Evolutionary conservation across 2,113 vertebrate species (phyloP), one percentile per base, ranked within the genome.

Genomic region (Brachyhypopomus occidentalis): DNA sequence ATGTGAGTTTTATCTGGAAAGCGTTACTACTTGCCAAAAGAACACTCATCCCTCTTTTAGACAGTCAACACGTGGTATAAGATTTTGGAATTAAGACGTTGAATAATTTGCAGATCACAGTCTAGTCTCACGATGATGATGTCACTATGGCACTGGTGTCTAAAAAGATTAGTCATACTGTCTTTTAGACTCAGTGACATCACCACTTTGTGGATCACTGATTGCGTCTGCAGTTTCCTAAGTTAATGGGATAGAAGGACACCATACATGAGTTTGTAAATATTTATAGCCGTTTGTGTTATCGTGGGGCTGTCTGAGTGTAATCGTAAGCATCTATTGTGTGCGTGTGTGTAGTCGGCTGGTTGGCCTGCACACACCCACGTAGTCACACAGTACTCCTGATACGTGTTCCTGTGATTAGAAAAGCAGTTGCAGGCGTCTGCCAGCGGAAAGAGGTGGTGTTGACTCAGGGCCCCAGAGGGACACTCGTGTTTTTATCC

Each of bases 371-470:
- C 62, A 79, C 62, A 69, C 25, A 74, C 73, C 45, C 74, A 72
- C 72, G 22, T 66, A 82, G 73, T 34, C 70, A 16, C 76, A 83
- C 78, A 77, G 60, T 8, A 22, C 90, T 91, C 30, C 75, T 90
- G 92, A 94, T 92, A 92, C 91, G 92, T 91, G 91, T 92, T 75
- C 73, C 87, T 88, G 86, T 93, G 92, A 94, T 94, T 93, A 91
- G 86, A 92, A 93, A 94, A 94, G 90, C 93, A 94, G 94, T 93
- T 89, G 90, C 78, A 84, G 75, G 89, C 84, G 84, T 81, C 78
- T 84, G 84, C 84, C 85, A 89, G 77, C 0, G 0, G 78, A 88
- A 91, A 88, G 81, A 90, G 84, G 79, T 88, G 90, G 86, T 93
- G 90, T 93, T 93, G 93, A 93, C 85, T 87, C 79, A 90, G 85